Percentiles rank a stretch among this genome's conserved stretches.
phyloP scores from a whole-genome alignment of 2,888 invertebrate genomes.

The Latrodectus elegans region DNA sequence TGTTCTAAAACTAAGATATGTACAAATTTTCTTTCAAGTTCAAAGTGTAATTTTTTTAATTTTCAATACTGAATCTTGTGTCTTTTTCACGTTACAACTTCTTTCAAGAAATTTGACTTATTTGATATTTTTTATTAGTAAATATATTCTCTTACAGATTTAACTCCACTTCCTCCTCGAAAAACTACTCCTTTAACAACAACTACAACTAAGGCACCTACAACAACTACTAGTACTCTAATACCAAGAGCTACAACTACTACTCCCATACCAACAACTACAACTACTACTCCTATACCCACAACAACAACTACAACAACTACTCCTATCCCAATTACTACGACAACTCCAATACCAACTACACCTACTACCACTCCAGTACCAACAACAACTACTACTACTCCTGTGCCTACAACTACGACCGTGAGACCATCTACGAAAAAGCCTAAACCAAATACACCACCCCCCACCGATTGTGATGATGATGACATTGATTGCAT shows the following conservation, averaged over 20 bases:
- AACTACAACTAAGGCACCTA: not conserved
- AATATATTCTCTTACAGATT: not conserved
- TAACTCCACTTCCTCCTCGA: not conserved
- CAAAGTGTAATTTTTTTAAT: too few species aligned
- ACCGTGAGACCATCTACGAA: not conserved
- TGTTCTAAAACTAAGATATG: too few species aligned
- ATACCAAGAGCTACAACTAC: not conserved
- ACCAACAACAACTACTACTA: slow-evolving; percentile 1
- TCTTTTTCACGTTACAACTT: too few species aligned
- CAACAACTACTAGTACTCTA: slow-evolving; percentile 8
- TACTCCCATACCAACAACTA: not conserved
- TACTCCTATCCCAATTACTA: not conserved
- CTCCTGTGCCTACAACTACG: not conserved
- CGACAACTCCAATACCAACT: not conserved
- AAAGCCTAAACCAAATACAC: slow-evolving; percentile 41
- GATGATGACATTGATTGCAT: slow-evolving; percentile 59
- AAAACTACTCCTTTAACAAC: not conserved
- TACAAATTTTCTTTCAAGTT: too few species aligned
- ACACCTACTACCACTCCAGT: not conserved
- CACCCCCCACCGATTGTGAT: slow-evolving; percentile 58
- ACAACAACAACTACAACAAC: slow-evolving; percentile 5
- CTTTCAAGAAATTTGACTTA: too few species aligned
- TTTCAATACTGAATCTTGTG: too few species aligned
- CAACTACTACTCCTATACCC: not conserved
- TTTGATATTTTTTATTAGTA: too few species aligned